These are phyloP conservation scores for Balearica regulorum DNA, from an alignment of 2,797 vertebrate species.

Conservation along the genomic window DNA sequence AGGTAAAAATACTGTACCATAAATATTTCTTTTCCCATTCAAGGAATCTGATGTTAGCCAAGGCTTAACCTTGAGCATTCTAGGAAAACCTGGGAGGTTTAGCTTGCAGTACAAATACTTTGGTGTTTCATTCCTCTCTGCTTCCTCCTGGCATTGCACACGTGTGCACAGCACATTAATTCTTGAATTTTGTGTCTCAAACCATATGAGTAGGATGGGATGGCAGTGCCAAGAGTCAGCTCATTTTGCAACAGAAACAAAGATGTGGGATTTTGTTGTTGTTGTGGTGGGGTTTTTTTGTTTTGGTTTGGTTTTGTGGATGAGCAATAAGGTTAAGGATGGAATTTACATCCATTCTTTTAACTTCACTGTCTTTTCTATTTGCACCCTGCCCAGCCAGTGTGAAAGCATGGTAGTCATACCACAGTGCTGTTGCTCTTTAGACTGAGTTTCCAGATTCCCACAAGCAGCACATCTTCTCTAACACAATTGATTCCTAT, in stretches of 20 bases:
- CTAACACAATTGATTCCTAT: not conserved
- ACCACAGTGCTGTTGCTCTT: not conserved
- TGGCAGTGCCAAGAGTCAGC: not conserved
- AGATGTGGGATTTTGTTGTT: fast-evolving
- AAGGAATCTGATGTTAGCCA: not conserved
- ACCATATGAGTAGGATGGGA: not conserved
- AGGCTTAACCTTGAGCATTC: not conserved
- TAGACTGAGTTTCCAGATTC: not conserved
- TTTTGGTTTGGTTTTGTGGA: no score
- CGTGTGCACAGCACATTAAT: not conserved
- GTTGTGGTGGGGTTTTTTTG: not conserved
- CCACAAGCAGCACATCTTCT: not conserved
- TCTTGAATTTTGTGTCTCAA: not conserved
- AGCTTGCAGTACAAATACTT: not conserved
- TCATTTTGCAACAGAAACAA: not conserved
- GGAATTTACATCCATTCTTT: not conserved
- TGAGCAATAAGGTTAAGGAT: not conserved
- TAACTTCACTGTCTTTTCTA: not conserved
- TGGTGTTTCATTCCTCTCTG: not conserved
- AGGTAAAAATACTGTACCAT: slow-evolving; percentile 12
- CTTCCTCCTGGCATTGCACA: not conserved
- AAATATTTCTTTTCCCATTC: slow-evolving; percentile 16
- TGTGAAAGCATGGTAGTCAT: not conserved
- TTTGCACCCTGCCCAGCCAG: not conserved
- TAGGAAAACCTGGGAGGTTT: not conserved